phyloP scores from a whole-genome alignment of 1,140 invertebrate species.

The Bemisia tabaci region DNA sequence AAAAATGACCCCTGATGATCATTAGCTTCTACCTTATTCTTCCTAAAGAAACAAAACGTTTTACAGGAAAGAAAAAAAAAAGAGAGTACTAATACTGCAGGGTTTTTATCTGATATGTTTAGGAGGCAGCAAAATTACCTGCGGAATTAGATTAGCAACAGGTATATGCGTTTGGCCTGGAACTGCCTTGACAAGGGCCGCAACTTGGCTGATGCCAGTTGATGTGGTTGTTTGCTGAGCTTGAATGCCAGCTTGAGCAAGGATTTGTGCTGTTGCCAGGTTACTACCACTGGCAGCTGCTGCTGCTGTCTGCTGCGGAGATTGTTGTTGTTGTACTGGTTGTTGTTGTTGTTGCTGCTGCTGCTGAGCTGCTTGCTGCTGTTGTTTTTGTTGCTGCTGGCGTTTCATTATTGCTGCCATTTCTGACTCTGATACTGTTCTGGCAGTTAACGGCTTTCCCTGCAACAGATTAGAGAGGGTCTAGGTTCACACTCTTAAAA shows the following conservation, averaged over 20 bases:
- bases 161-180: conserved; percentile 27
- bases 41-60: too few species aligned
- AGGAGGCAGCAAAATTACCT: too few species aligned
- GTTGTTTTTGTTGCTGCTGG: conserved; percentile 33
- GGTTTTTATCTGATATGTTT: too few species aligned
- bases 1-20: too few species aligned
- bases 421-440: conserved; percentile 49
- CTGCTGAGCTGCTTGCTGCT: conserved; percentile 22
- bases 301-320: conserved; percentile 21
- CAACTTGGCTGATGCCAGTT: conserved; percentile 30
- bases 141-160: conserved; percentile 18
- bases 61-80: too few species aligned
- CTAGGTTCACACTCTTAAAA: neutral
- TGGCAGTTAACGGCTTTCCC: conserved; percentile 30
- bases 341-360: conserved; percentile 19
- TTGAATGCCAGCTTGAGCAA: conserved; percentile 18
- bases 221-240: conserved; percentile 33
- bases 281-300: conserved; percentile 33
- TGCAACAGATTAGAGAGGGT: conserved; percentile 16
- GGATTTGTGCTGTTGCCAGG: conserved; percentile 7
- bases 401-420: conserved; percentile 54
- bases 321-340: conserved; percentile 26
- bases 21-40: too few species aligned
- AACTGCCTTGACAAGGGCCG: conserved; percentile 44
- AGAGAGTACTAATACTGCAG: too few species aligned